These are phyloP conservation scores for Benitochromis conjunctus DNA, from an alignment of 2,113 vertebrate species.

Conservation along the genomic window DNA sequence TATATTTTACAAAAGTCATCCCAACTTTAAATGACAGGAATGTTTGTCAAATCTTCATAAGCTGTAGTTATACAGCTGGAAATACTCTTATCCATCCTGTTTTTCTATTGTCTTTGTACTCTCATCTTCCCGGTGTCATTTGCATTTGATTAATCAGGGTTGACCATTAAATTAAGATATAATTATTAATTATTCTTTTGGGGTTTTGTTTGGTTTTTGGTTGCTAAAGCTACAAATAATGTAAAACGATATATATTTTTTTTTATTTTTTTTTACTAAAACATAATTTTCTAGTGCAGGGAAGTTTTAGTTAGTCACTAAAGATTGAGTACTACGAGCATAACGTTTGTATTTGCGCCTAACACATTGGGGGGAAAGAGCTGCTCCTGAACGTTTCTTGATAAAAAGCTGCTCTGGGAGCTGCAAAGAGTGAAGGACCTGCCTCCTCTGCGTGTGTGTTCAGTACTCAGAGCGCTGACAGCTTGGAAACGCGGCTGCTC, in stretches of 20 bases:
- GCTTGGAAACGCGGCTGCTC: not conserved
- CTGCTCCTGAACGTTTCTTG: constrained; percentile 8
- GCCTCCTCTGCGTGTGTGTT: not conserved
- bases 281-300: not conserved
- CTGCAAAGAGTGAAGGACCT: not conserved
- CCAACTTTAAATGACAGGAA: not conserved
- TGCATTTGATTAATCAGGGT: not conserved
- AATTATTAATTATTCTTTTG: not conserved
- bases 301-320: not conserved
- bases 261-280: too few relatives aligned
- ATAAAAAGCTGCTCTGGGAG: fast-evolving
- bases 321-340: not conserved
- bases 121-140: not conserved
- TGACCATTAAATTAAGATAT: not conserved
- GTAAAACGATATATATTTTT: too few relatives aligned
- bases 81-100: not conserved
- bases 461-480: not conserved
- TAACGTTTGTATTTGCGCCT: not conserved
- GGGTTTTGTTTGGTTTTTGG: not conserved
- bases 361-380: not conserved
- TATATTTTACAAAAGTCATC: not conserved
- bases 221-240: too few relatives aligned
- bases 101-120: not conserved
- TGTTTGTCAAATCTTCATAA: not conserved
- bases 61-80: not conserved